Percentiles rank a stretch among this genome's conserved stretches.
These are phyloP conservation scores for Diadophis punctatus DNA, from an alignment of 2,113 vertebrate genomes.

Conservation along the genomic window DNA sequence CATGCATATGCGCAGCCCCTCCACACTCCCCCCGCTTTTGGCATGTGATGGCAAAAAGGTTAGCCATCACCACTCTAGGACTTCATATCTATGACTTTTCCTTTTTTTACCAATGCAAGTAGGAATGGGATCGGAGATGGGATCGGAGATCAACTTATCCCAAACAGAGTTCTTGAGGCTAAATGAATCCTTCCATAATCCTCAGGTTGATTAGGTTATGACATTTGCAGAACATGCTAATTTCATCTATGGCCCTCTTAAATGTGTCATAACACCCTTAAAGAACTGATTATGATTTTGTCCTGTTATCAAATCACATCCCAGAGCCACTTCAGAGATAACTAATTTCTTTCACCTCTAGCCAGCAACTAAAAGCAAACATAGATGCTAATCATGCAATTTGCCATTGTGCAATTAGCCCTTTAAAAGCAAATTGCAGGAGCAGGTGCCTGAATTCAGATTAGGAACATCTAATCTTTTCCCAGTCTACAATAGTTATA, in stretches of 20 bases:
- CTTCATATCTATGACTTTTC: neutral
- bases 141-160: neutral
- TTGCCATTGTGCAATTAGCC: neutral
- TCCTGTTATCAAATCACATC: neutral
- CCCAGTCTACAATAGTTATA: neutral
- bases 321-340: neutral
- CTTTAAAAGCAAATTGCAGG: neutral
- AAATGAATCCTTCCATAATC: neutral
- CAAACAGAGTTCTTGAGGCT: neutral
- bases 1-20: too few relatives aligned
- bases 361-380: neutral
- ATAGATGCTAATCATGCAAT: neutral
- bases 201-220: neutral
- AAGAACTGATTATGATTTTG: neutral
- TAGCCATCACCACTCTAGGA: neutral
- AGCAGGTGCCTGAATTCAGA: neutral
- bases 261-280: neutral
- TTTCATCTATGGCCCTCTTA: neutral
- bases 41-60: too few relatives aligned
- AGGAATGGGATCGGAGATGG: neutral
- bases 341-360: neutral
- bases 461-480: neutral
- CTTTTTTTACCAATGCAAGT: neutral
- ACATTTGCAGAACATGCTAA: neutral
- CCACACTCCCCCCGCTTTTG: too few relatives aligned